Conservation (phyloP, 2,888 invertebrate species). For the Amiota communis region DNA sequence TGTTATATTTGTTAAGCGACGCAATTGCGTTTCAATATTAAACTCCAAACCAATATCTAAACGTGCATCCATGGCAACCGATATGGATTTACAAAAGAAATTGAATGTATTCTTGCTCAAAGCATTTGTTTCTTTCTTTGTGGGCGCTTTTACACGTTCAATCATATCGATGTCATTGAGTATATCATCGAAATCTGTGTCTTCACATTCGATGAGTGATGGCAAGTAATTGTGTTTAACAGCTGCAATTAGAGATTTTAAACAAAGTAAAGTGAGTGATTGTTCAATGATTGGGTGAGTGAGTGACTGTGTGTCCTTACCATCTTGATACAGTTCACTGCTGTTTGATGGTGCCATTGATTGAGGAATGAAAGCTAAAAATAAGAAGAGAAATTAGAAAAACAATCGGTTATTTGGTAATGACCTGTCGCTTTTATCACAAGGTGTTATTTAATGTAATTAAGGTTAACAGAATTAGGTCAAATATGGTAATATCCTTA, state of each 20-base stretch:
- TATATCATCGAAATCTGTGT: constrained; percentile 86
- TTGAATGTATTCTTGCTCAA: constrained; percentile 72
- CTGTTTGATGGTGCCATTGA: constrained; percentile 54
- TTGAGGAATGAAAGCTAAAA: constrained; percentile 49
- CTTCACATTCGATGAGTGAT: constrained; percentile 85
- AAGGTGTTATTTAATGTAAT: no score
- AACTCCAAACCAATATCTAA: constrained; percentile 86
- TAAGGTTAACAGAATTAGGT: no score
- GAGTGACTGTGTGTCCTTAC: constrained; percentile 43
- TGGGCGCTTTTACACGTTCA: constrained; percentile 77
- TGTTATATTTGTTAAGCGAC: constrained; percentile 81
- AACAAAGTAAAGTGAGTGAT: background rate
- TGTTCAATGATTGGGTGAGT: background rate
- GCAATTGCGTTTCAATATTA: constrained; percentile 83
- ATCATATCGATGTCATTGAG: constrained; percentile 81
- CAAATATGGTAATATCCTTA: no score
- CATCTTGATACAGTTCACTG: constrained; percentile 59
- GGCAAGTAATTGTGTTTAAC: constrained; percentile 75
- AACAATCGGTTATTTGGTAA: no score
- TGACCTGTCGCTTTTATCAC: no score
- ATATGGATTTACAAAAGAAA: constrained; percentile 75
- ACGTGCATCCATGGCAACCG: constrained; percentile 83
- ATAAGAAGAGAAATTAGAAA: background rate
- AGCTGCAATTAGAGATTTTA: constrained; percentile 46
- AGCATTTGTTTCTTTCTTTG: constrained; percentile 74